phyloP scores from a whole-genome alignment of 1,140 invertebrate species.

The Eueides isabella region DNA sequence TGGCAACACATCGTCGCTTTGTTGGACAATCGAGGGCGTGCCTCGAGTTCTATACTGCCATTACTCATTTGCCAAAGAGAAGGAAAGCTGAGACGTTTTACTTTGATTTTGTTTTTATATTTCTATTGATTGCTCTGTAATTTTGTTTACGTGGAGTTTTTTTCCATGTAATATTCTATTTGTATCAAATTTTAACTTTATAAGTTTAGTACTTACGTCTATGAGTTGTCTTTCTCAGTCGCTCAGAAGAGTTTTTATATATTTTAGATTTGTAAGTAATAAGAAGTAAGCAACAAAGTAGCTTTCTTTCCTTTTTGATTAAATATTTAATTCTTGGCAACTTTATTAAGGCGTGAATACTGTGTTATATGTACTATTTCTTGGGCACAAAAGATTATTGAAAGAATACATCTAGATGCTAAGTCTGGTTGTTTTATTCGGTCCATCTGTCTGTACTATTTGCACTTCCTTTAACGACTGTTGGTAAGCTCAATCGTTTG shows the following conservation, averaged over 20 bases:
- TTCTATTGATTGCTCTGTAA: not conserved
- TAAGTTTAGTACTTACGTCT: too few species aligned
- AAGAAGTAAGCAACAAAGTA: too few species aligned
- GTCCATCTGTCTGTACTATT: slow-evolving; percentile 13
- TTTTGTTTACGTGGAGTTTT: too few species aligned
- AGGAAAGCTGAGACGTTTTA: slow-evolving; percentile 8
- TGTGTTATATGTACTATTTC: too few species aligned
- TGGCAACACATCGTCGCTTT: slow-evolving; percentile 24
- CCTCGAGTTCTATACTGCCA: slow-evolving; percentile 18
- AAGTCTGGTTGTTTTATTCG: not conserved
- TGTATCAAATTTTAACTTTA: too few species aligned
- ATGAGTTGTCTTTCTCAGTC: too few species aligned
- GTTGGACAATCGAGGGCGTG: slow-evolving; percentile 26
- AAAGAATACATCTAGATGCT: not conserved
- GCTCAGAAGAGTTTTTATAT: too few species aligned
- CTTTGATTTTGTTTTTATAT: slow-evolving; percentile 9
- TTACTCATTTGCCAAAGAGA: slow-evolving; percentile 28
- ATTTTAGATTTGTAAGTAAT: too few species aligned
- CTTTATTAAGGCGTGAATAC: too few species aligned
- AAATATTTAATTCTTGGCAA: too few species aligned
- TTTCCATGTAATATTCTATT: not conserved
- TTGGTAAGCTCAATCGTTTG: slow-evolving; percentile 11
- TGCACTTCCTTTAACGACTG: slow-evolving; percentile 9
- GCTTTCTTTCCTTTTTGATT: too few species aligned
- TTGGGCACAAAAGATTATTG: not conserved